A percentile compares a stretch with the other conserved stretches of the same genome.
phyloP scores from a whole-genome alignment of 2,888 invertebrate species.

The Drosophila barbarae region DNA sequence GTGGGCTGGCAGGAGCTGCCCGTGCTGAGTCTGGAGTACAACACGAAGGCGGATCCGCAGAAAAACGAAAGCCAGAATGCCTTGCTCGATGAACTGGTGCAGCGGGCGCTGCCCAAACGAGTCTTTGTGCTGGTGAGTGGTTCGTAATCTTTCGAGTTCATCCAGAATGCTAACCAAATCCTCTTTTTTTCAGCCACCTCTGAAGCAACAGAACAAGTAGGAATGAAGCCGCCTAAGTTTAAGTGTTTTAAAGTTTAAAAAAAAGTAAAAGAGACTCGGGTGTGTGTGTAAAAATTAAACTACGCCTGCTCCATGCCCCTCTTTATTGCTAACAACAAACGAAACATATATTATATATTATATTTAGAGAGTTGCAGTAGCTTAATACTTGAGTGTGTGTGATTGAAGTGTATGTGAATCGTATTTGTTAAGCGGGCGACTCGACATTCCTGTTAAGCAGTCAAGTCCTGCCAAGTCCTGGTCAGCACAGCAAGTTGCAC shows the following conservation, averaged over 20 bases:
- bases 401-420: constrained; percentile 34
- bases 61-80: constrained; percentile 76
- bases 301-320: constrained; percentile 37
- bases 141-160: neutral
- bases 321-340: constrained; percentile 54
- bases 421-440: constrained; percentile 32
- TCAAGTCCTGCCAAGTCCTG: constrained; percentile 34
- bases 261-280: constrained; percentile 2
- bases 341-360: constrained; percentile 45
- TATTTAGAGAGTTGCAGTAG: constrained; percentile 57
- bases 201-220: constrained; percentile 74
- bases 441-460: constrained; percentile 45
- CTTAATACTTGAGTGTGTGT: constrained; percentile 64
- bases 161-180: neutral
- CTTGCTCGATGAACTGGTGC: constrained; percentile 77
- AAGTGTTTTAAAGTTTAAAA: constrained; percentile 64
- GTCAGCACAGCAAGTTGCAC: constrained; percentile 39
- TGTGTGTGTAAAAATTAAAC: constrained; percentile 49
- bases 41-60: constrained; percentile 76
- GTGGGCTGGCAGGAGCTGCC: constrained; percentile 80
- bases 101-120: constrained; percentile 79
- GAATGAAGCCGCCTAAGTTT: constrained; percentile 43
- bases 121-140: constrained; percentile 78
- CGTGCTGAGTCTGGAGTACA: constrained; percentile 78
- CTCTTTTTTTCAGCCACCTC: constrained; percentile 62